These are phyloP conservation scores for Bufotes viridis DNA, from an alignment of 2,797 vertebrate species.

Conservation along the genomic window DNA sequence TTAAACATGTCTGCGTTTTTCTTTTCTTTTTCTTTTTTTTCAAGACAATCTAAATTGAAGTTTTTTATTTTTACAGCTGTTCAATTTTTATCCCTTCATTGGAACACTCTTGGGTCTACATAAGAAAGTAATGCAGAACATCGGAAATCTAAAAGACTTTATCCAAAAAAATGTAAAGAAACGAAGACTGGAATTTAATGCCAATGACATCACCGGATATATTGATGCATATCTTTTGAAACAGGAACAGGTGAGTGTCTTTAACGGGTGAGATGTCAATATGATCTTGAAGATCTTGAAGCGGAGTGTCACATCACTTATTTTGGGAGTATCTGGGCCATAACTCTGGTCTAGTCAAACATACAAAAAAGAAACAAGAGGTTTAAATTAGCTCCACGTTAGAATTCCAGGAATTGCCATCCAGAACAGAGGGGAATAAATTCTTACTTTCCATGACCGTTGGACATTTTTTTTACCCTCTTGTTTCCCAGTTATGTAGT, in stretches of 20 bases:
- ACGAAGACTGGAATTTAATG: constrained; percentile 64
- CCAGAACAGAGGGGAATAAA: too few species aligned
- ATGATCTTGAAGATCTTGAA: neutral
- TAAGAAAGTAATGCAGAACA: constrained; percentile 65
- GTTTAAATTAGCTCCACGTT: too few species aligned
- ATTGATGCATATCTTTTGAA: constrained; percentile 72
- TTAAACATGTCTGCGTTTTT: too few species aligned
- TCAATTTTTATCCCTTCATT: constrained; percentile 70
- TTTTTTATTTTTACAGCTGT: constrained; percentile 64
- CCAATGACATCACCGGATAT: constrained; percentile 69
- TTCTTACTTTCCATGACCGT: too few species aligned
- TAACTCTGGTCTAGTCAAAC: too few species aligned
- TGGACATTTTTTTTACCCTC: too few species aligned
- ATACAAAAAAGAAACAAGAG: too few species aligned
- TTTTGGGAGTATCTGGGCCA: too few species aligned
- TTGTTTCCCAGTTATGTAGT: too few species aligned
- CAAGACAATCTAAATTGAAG: neutral
- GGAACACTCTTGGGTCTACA: constrained; percentile 70
- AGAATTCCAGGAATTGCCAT: too few species aligned
- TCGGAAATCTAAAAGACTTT: constrained; percentile 60
- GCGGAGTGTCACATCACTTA: too few species aligned
- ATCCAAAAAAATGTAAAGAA: constrained; percentile 66
- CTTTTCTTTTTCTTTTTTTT: neutral
- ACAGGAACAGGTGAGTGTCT: constrained; percentile 66
- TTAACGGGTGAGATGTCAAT: too few species aligned